Base-by-base conservation (phyloP, 2,888 invertebrate species). In the Deilephila porcellus region DNA sequence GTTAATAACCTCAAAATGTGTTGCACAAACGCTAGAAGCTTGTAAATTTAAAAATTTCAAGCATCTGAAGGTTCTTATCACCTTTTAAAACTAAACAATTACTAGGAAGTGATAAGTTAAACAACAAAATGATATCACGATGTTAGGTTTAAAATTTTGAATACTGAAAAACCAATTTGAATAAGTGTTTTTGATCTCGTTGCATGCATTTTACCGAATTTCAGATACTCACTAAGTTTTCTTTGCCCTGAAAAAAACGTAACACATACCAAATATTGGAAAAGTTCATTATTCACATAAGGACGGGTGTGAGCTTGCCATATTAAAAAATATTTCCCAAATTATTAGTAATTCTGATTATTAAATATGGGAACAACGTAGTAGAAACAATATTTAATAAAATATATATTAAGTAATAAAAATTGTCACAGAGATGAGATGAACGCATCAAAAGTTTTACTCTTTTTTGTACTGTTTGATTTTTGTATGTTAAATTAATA, bases 201-300 rank as follows among this genome's bases (percentile, higher is more conserved):
- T 4, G 74, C 91, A 92, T 90, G 90, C 91, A 85, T 70, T 92
- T 91, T 91, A 92, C 91, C 85, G 83, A 85, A 81, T 79, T 82
- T 80, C 81, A 78, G 85, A 90, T 94, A 95, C 95, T 95, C 90
- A 95, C 95, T 92, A 95, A 91, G 86, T 92, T 95, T 89, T 95
- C 93, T 92, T 92, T 94, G 78, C 94, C 95, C 95, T 95, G 95
- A 76, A 95, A 94, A 81, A 86, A 90, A 93, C 90, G 91, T 86
- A 91, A 90, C 86, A 92, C 85, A 86, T 87, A 83, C 87, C 85
- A 87, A 85, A 87, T 90, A 88, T 89, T 87, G 92, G 88, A 89
- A 87, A 89, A 81, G 82, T 84, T 82, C 79, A 92, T 93, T 93
- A 93, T 90, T 93, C 90, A 93, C 93, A 88, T 59, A 29, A 60